Percentiles rank a stretch among this genome's conserved stretches.
These are phyloP conservation scores for Sinocyclocheilus anophthalmus DNA, from an alignment of 2,113 vertebrate species.

Conservation along the genomic window DNA sequence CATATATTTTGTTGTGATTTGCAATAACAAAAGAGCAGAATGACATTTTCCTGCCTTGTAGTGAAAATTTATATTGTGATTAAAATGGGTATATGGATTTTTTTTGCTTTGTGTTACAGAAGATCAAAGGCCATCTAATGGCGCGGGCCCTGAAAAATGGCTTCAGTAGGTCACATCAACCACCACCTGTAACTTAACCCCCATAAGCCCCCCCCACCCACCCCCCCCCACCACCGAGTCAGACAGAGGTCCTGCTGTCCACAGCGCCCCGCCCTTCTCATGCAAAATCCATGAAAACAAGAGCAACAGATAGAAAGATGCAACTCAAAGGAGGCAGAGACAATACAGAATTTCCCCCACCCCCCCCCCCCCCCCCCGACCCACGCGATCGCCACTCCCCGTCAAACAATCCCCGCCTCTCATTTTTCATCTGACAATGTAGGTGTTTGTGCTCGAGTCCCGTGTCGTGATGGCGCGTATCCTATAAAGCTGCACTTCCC, in stretches of 20 bases:
- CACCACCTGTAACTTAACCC: no score
- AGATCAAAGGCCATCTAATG: conserved; percentile 58
- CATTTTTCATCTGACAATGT: no score
- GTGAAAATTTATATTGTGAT: conserved; percentile 59
- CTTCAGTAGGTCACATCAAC: conserved; percentile 47
- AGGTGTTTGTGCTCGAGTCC: no score
- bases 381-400: no score
- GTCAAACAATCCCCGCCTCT: no score
- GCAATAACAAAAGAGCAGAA: conserved; percentile 60
- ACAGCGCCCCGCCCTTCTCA: neutral
- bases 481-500: no score
- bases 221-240: no score
- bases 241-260: neutral
- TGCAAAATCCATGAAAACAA: conserved; percentile 15
- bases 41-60: conserved; percentile 58
- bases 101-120: conserved; percentile 37
- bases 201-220: no score
- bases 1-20: conserved; percentile 62
- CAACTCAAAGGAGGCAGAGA: conserved; percentile 34
- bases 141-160: conserved; percentile 49
- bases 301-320: conserved; percentile 36
- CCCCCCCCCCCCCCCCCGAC: no score
- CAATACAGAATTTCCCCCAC: conserved; percentile 38
- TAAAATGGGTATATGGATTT: conserved; percentile 58
- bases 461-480: no score